phyloP scores from a whole-genome alignment of 2,113 vertebrate species.

The Asarcornis scutulata region DNA sequence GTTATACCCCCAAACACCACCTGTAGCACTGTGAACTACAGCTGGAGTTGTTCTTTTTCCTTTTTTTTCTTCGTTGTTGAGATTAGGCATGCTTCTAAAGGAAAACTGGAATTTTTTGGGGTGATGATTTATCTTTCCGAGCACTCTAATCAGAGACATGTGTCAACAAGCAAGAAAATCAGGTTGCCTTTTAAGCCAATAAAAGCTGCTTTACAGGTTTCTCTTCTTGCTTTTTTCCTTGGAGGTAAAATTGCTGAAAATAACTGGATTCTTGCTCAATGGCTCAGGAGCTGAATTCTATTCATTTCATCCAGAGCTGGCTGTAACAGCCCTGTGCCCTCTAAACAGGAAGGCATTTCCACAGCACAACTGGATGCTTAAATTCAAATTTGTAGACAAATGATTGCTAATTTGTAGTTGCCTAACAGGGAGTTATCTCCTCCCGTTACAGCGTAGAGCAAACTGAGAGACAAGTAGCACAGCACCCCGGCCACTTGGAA shows the following conservation, averaged over 20 bases:
- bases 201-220: slow-evolving; percentile 58
- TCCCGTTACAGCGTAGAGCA: neutral
- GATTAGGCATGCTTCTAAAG: neutral
- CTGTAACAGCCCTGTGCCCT: neutral
- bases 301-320: slow-evolving; percentile 10
- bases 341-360: neutral
- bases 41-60: neutral
- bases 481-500: neutral
- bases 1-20: neutral
- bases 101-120: neutral
- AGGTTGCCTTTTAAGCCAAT: slow-evolving; percentile 24
- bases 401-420: neutral
- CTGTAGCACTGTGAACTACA: neutral
- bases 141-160: neutral
- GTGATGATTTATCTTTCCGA: slow-evolving; percentile 18
- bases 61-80: neutral
- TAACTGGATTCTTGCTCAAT: slow-evolving; percentile 22
- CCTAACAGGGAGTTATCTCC: neutral
- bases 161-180: slow-evolving; percentile 52
- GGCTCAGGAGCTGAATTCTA: slow-evolving; percentile 17
- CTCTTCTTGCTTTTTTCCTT: neutral
- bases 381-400: neutral
- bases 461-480: neutral
- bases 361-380: neutral
- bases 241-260: slow-evolving; percentile 18